Conservation (phyloP, 2,888 invertebrate species). For the Tolmerus cingulatus region DNA sequence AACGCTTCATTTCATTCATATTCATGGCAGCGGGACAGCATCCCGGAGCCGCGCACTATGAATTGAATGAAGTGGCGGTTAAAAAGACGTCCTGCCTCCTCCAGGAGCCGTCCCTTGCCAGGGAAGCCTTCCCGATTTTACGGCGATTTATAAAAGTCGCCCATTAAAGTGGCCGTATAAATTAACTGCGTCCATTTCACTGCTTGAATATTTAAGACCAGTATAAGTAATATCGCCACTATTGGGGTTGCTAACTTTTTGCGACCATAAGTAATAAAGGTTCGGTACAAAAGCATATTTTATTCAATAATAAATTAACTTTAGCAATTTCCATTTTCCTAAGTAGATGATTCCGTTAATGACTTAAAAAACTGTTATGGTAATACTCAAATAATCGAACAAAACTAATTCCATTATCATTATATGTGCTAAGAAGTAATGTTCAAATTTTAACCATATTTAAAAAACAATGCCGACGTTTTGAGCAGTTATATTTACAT, state of each 20-base stretch:
- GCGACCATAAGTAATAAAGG: not conserved
- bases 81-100: not conserved
- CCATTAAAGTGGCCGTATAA: not conserved
- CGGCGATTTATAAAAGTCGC: not conserved
- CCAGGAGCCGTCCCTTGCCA: not conserved
- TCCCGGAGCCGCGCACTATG: not conserved
- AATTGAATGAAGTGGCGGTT: not conserved
- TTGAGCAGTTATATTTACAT: no score
- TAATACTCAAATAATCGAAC: no score
- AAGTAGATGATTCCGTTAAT: no score
- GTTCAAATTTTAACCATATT: no score
- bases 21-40: constrained; percentile 17
- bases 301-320: not conserved
- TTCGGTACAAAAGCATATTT: not conserved
- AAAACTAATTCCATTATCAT: no score
- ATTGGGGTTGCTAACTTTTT: not conserved
- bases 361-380: no score
- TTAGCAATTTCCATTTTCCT: not conserved
- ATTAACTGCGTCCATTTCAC: not conserved
- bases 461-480: no score
- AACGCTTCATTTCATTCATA: constrained; percentile 38
- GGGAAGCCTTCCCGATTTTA: not conserved
- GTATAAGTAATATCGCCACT: not conserved
- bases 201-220: not conserved
- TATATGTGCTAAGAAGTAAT: no score